These are phyloP conservation scores for Napeogenes inachia DNA, from an alignment of 2,888 invertebrate species.

Conservation along the genomic window DNA sequence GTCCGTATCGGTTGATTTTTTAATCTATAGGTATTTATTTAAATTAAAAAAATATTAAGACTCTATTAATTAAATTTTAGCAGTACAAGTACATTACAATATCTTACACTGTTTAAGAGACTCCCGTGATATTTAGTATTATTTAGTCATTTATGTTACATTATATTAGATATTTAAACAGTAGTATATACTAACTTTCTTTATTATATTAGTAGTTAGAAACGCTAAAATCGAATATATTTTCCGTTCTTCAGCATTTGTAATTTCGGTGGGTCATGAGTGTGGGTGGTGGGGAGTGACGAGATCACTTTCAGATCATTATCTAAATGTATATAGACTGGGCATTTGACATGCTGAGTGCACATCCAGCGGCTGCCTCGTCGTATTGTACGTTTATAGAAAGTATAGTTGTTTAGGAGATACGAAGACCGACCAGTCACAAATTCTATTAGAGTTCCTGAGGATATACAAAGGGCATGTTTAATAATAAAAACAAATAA, in stretches of 20 bases:
- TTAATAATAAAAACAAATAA: neutral
- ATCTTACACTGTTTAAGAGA: no score
- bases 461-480: neutral
- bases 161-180: no score
- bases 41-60: no score
- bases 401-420: conserved; percentile 31
- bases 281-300: conserved; percentile 10
- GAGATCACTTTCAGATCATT: conserved; percentile 23
- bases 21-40: no score
- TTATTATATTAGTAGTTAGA: neutral
- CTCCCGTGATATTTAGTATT: no score
- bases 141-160: no score
- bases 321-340: conserved; percentile 35
- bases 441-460: conserved; percentile 30
- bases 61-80: no score
- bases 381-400: conserved; percentile 25
- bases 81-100: no score
- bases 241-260: conserved; percentile 14
- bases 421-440: conserved; percentile 27
- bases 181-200: no score
- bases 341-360: conserved; percentile 32
- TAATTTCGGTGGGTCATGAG: conserved; percentile 23
- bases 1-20: no score
- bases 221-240: conserved; percentile 14
- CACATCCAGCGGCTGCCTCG: conserved; percentile 35